Percentiles rank a stretch among this genome's conserved stretches.
These are phyloP conservation scores for Craseonycteris thonglongyai DNA, from an alignment of 2,113 vertebrate species.

Conservation along the genomic window DNA sequence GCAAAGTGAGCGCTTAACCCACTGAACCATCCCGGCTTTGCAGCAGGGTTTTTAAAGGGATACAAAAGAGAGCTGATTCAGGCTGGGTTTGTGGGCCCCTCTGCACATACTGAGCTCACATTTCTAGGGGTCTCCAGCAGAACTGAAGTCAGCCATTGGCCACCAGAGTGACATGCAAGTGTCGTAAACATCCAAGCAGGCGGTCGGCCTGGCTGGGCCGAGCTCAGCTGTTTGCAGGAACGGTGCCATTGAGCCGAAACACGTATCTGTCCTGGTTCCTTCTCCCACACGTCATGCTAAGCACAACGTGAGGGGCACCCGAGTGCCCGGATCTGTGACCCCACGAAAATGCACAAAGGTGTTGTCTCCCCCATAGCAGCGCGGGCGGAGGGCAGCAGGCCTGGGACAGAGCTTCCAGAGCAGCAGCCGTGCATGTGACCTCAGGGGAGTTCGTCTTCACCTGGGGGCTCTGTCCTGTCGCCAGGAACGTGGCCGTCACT, in stretches of 20 bases:
- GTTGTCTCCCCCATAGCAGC: not conserved
- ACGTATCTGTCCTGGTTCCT: not conserved
- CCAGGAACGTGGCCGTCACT: not conserved
- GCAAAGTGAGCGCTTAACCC: too few relatives aligned
- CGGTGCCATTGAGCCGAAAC: not conserved
- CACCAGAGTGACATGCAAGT: constrained; percentile 21
- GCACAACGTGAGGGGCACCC: not conserved
- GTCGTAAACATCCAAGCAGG: not conserved
- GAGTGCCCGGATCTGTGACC: not conserved
- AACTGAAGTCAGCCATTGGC: not conserved
- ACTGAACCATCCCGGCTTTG: too few relatives aligned
- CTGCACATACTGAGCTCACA: constrained; percentile 30
- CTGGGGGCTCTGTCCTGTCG: not conserved
- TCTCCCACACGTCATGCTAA: not conserved
- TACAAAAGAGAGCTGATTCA: constrained; percentile 34
- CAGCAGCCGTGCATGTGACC: not conserved
- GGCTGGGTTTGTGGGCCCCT: constrained; percentile 14
- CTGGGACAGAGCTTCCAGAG: not conserved
- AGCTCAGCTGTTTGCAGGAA: not conserved
- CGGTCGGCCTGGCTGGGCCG: not conserved
- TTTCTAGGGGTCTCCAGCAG: constrained; percentile 31
- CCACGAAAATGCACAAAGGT: not conserved
- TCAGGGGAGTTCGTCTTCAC: not conserved
- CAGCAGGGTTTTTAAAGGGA: constrained; percentile 39
- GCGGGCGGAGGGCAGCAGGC: not conserved